Conservation (phyloP, 2,888 invertebrate genomes). For the Aphrophora alni region DNA sequence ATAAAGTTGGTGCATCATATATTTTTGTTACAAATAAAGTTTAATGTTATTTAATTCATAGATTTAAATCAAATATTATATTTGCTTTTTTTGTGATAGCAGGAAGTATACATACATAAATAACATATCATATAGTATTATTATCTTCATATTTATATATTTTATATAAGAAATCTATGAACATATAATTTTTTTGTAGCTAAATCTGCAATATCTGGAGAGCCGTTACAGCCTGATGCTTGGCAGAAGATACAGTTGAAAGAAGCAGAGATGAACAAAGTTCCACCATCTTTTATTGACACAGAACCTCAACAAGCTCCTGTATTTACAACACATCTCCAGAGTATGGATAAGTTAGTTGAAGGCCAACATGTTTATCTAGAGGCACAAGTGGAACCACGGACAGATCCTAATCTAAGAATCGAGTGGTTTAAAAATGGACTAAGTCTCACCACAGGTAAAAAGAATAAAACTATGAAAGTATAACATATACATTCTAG, state of each 20-base stretch:
- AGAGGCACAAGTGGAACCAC: constrained; percentile 90
- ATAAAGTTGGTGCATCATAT: no score
- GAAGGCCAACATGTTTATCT: constrained; percentile 88
- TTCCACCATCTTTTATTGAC: constrained; percentile 87
- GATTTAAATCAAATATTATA: no score
- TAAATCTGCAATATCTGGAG: constrained; percentile 79
- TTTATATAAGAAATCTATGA: no score
- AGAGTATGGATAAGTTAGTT: constrained; percentile 80
- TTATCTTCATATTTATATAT: no score
- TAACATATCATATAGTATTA: no score
- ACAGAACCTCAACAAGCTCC: constrained; percentile 89
- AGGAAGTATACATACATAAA: no score
- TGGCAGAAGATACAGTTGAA: constrained; percentile 92
- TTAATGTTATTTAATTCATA: no score
- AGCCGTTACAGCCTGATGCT: constrained; percentile 87
- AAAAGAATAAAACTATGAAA: no score
- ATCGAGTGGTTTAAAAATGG: constrained; percentile 95
- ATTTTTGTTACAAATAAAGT: no score
- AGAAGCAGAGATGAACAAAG: constrained; percentile 90
- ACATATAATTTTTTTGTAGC: no score
- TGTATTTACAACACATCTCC: constrained; percentile 92
- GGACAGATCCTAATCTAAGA: constrained; percentile 84
- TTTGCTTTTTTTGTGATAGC: no score
- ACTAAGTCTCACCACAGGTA: constrained; percentile 80
- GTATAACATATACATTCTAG: no score